Percentiles rank a stretch among this genome's conserved stretches.
These are phyloP conservation scores for Sarcophaga caerulescens DNA, from an alignment of 2,888 invertebrate species.

Conservation along the genomic window DNA sequence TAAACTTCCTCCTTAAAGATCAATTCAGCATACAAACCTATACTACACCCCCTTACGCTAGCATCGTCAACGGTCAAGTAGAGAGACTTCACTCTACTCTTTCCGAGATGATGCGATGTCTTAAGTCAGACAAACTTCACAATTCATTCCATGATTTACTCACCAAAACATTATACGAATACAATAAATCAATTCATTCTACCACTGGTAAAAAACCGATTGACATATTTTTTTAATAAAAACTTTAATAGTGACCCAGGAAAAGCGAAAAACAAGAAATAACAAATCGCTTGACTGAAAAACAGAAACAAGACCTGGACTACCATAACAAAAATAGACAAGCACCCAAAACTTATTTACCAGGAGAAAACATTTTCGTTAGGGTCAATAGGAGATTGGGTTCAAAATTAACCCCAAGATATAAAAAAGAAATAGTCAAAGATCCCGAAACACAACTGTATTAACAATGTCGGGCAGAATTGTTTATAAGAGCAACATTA, in stretches of 20 bases:
- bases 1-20: conserved; percentile 36
- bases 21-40: conserved; percentile 39
- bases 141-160: conserved; percentile 29
- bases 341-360: conserved; percentile 18
- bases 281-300: conserved; percentile 20
- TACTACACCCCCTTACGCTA: conserved; percentile 41
- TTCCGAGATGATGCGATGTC: neutral
- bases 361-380: conserved; percentile 48
- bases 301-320: conserved; percentile 31
- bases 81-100: conserved; percentile 42
- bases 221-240: neutral
- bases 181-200: conserved; percentile 20
- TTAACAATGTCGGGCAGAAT: conserved; percentile 39
- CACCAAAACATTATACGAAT: conserved; percentile 25
- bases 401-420: conserved; percentile 54
- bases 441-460: conserved; percentile 30
- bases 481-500: conserved; percentile 45
- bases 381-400: conserved; percentile 54
- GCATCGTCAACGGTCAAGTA: conserved; percentile 41
- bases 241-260: conserved; percentile 7
- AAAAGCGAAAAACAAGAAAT: conserved; percentile 26
- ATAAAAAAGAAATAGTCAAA: conserved; percentile 36
- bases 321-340: conserved; percentile 25
- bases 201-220: conserved; percentile 4
- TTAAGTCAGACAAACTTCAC: conserved; percentile 32